Base-by-base conservation (phyloP, 64 coral and sea anemone species). In the Pocillopora damicornis region DNA sequence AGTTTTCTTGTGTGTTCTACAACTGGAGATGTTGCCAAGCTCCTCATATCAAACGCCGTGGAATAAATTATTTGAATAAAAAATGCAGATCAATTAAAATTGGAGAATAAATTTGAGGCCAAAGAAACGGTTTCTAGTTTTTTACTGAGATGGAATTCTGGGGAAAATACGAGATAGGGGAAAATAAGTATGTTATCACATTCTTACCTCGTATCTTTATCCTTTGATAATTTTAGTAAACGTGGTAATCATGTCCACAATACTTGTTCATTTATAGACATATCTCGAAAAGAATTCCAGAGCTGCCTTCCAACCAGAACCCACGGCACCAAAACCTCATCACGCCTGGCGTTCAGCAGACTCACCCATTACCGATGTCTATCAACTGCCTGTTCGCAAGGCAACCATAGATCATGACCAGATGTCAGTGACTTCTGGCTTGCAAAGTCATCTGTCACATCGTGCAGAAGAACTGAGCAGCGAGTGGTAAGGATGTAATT, bases 291-390 rank as follows among this genome's bases (percentile, higher is more conserved):
- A 73, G 81, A 73, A 38, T 38, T 2, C 22, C 64, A 71, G 42
- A 20, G 1, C 2, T 7, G 12, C 11, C 72, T 71, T 16, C 81
- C 22, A 58, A 72, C 37, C 5, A 23, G 65, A 73, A 1, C 5
- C 64, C 38, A 58, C 64, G 13, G 36, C 51, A 3, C 81, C 81
- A 58, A 76, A 75, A 74, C 90, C 82, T 73, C 90, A 83, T 67
- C 96, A 98, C 17, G 96, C 93, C 37, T 98, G 96, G 96, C 69
- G 93, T 11, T 95, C 93, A 85, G 90, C 85, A 37, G 90, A 93
- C 69, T 98, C 96, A 10, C 96, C 93, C 35, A 35, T 76, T 56
- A 17, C 71, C 2, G 66, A 69, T 59, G 74, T 60, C 35, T 60
- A 88, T 75, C 87, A 76, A 38, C 37, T 83, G 0, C 73, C 36